Percentiles rank a stretch among this genome's conserved stretches.
These are phyloP conservation scores for Sardinella longiceps DNA, from an alignment of 2,797 vertebrate genomes.

Conservation along the genomic window DNA sequence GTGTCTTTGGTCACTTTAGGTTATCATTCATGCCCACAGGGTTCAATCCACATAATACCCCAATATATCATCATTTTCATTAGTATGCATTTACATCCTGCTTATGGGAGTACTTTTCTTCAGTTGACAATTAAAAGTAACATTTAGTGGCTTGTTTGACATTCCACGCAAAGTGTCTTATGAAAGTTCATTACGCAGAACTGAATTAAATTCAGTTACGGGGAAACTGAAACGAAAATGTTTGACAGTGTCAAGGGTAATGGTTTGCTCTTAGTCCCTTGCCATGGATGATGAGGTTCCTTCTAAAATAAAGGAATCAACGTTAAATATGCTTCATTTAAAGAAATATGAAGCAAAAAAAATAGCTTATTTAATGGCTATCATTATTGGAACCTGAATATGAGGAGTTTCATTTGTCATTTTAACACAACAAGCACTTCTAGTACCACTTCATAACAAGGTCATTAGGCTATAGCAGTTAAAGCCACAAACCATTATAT, in stretches of 20 bases:
- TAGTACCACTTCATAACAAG: background rate
- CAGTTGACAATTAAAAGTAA: background rate
- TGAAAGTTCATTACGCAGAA: background rate
- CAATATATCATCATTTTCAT: background rate
- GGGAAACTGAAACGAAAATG: background rate
- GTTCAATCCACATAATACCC: background rate
- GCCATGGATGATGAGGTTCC: background rate
- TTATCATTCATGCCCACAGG: background rate
- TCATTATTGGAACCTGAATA: background rate
- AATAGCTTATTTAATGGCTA: no score
- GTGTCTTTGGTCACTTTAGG: background rate
- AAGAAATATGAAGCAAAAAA: no score
- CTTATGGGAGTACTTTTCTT: no score
- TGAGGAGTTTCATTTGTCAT: background rate
- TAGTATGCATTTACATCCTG: background rate
- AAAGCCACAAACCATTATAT: background rate
- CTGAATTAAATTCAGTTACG: no score
- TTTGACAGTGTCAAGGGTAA: background rate
- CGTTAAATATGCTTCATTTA: no score
- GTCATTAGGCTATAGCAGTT: background rate
- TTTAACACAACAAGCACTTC: background rate
- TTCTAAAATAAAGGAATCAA: no score
- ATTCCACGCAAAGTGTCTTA: background rate
- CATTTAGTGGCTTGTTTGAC: background rate
- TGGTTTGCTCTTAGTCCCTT: background rate